Conservation (phyloP, 2,113 vertebrate genomes). For the Rutilus rutilus region DNA sequence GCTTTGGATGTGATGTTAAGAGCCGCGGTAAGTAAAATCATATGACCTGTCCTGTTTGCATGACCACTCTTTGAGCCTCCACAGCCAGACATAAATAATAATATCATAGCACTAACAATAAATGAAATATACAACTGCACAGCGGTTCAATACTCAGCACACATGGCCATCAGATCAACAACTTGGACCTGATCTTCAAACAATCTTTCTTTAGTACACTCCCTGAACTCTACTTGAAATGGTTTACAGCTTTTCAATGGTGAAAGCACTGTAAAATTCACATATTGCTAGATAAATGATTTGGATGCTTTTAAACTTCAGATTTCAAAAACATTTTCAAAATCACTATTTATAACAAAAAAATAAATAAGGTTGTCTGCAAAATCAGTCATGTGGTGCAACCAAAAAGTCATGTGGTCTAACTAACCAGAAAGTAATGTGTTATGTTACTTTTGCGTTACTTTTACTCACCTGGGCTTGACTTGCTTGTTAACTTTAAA, state of each 20-base stretch:
- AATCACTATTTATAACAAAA: neutral
- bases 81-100: conserved; percentile 62
- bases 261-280: neutral
- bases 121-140: conserved; percentile 62
- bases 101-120: conserved; percentile 54
- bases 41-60: conserved; percentile 34
- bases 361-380: neutral
- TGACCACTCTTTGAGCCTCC: conserved; percentile 54
- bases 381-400: neutral
- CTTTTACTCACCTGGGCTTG: too few species aligned
- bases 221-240: conserved; percentile 18
- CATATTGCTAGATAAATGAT: too few species aligned
- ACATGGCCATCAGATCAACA: conserved; percentile 67
- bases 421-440: neutral
- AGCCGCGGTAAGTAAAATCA: conserved; percentile 1
- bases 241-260: neutral
- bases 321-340: neutral
- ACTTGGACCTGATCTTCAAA: conserved; percentile 53
- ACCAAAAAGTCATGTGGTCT: neutral
- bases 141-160: conserved; percentile 59
- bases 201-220: conserved; percentile 19
- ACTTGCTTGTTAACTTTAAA: too few species aligned
- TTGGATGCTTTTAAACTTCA: neutral
- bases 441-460: too few species aligned
- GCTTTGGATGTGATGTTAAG: conserved; percentile 7